A percentile compares a stretch with the other conserved stretches of the same genome.
Conservation (phyloP, 2,888 invertebrate species). For the Sarcophaga rosellei region DNA sequence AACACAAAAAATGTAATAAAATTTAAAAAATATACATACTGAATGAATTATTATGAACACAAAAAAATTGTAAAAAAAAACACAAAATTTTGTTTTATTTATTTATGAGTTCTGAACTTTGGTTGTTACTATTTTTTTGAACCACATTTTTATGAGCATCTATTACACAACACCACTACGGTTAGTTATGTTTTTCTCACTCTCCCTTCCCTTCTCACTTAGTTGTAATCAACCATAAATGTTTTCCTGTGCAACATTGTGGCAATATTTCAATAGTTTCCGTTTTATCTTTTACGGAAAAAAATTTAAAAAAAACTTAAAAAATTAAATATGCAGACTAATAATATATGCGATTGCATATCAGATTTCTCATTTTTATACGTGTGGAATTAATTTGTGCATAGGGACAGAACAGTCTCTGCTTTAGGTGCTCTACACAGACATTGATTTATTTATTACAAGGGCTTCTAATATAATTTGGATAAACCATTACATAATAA, state of each 20-base stretch:
- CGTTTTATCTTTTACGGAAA: neutral
- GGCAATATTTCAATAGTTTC: neutral
- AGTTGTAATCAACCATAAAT: neutral
- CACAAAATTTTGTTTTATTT: slow-evolving; percentile 69
- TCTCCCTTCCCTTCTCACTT: neutral
- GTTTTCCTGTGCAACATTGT: neutral
- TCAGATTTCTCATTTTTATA: too few species aligned
- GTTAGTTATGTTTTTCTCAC: neutral
- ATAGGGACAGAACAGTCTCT: too few species aligned
- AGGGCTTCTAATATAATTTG: too few species aligned
- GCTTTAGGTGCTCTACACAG: too few species aligned
- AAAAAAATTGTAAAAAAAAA: slow-evolving; percentile 48
- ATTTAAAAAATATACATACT: slow-evolving; percentile 63
- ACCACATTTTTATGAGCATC: neutral
- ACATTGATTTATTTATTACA: too few species aligned
- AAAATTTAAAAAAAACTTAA: too few species aligned
- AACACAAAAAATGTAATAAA: slow-evolving; percentile 33
- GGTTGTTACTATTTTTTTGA: neutral
- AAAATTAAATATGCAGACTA: too few species aligned
- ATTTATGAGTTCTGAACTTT: neutral
- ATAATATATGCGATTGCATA: too few species aligned
- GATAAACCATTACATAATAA: too few species aligned
- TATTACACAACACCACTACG: neutral
- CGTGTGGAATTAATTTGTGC: too few species aligned
- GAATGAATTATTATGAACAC: slow-evolving; percentile 60